Percentiles rank a stretch among this genome's conserved stretches.
These are phyloP conservation scores for Drosophila watanabei DNA, from an alignment of 1,140 invertebrate genomes.

Conservation along the genomic window DNA sequence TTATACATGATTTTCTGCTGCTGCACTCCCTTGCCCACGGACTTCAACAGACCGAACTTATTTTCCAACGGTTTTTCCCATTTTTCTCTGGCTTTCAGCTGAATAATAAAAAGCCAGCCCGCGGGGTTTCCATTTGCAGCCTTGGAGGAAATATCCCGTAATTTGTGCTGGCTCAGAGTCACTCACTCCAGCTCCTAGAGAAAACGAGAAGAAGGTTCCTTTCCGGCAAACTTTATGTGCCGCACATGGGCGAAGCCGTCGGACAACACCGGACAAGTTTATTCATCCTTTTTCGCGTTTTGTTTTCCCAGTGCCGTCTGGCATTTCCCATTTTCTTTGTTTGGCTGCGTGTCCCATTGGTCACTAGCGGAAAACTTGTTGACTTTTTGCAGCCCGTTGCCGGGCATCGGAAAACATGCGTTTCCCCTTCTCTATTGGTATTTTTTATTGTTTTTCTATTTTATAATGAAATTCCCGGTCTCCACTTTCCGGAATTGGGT, in stretches of 20 bases:
- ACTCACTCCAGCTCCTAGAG: constrained; percentile 15
- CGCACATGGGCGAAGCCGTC: constrained; percentile 60
- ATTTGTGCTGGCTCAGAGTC: constrained; percentile 26
- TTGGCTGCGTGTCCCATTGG: constrained; percentile 15
- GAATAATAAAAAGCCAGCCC: constrained; percentile 46
- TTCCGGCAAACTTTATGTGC: constrained; percentile 60
- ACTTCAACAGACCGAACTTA: constrained; percentile 14
- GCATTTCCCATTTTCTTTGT: constrained; percentile 29
- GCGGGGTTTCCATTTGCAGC: constrained; percentile 41
- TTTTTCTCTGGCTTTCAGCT: constrained; percentile 18
- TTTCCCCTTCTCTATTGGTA: constrained; percentile 43
- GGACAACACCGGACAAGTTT: constrained; percentile 37
- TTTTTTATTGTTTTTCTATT: constrained; percentile 37
- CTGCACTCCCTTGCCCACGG: constrained; percentile 23
- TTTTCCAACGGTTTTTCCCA: constrained; percentile 24
- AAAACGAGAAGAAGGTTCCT: constrained; percentile 10
- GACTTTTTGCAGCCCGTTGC: constrained; percentile 4
- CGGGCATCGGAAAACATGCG: constrained; percentile 21
- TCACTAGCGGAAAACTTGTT: constrained; percentile 20
- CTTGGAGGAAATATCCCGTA: constrained; percentile 37
- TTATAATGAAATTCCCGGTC: constrained; percentile 32
- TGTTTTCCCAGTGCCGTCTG: constrained; percentile 18
- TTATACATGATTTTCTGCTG: constrained; percentile 38
- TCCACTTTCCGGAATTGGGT: constrained; percentile 23
- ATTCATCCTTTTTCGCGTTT: constrained; percentile 16